phyloP scores from a whole-genome alignment of 2,888 invertebrate species.

The Eubasilissa splendida region DNA sequence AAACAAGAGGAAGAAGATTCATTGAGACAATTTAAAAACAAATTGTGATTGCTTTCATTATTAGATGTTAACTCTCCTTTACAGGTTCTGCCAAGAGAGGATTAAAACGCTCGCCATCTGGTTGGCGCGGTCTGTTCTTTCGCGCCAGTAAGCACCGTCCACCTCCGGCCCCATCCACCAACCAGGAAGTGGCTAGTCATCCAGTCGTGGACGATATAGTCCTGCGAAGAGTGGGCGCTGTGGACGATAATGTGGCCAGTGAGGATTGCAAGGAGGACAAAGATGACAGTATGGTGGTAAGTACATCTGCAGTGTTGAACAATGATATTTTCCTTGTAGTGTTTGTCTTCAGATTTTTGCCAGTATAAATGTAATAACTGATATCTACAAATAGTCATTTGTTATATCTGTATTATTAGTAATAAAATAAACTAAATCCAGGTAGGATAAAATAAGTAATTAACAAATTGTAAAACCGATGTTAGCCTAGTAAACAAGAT shows the following conservation, averaged over 20 bases:
- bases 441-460: too few relatives aligned
- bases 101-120: slow-evolving; percentile 79
- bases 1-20: too few relatives aligned
- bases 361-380: too few relatives aligned
- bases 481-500: too few relatives aligned
- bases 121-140: slow-evolving; percentile 86
- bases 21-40: too few relatives aligned
- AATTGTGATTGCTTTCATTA: too few relatives aligned
- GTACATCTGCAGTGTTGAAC: slow-evolving; percentile 57
- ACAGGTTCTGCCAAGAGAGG: slow-evolving; percentile 71
- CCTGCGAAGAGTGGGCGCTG: neutral
- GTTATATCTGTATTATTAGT: too few relatives aligned
- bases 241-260: slow-evolving; percentile 61
- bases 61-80: neutral
- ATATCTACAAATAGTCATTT: too few relatives aligned
- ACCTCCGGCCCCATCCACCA: slow-evolving; percentile 3
- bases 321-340: too few relatives aligned
- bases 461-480: too few relatives aligned
- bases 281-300: slow-evolving; percentile 77
- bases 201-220: neutral
- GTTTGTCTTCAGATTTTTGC: too few relatives aligned
- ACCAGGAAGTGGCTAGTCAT: neutral
- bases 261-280: slow-evolving; percentile 5
- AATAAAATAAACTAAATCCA: too few relatives aligned
- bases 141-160: slow-evolving; percentile 69